Evolutionary conservation across 2,113 vertebrate genomes (phyloP), one percentile per base, ranked within the genome.

Genomic region (Tenebrosternarchus preto): DNA sequence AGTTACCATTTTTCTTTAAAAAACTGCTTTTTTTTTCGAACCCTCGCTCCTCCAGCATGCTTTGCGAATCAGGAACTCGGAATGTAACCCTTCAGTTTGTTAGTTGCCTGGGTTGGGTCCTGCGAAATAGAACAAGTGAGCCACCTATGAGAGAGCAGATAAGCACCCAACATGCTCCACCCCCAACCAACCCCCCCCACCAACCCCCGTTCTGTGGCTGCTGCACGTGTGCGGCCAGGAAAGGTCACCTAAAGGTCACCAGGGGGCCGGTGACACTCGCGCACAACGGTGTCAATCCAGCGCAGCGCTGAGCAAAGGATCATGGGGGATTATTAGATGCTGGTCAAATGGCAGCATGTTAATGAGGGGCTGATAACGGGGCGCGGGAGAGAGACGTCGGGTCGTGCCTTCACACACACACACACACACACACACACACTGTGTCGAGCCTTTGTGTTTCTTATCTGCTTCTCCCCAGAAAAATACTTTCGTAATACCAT

Each of bases 211-310:
- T n/a, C 82, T 63, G 84, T 85, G 70, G 85, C 85, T 81, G 88
- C 61, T 59, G 53, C 82, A 82, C 83, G 77, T 88, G 85, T 88
- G 85, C 86, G 90, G 86, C 87, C 55, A 43, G 31, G 69, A 90
- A 92, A 92, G 90, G 91, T 91, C 89, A 91, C 27, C 60, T 53
- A 90, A 91, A 91, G 90, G 91, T 90, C 88, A 86, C 63, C 77
- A 78, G 89, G 90, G 6, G 87, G 88, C 87, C 88, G 85, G 83
- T 57, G 66, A 74, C 81, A 25, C 72, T 86, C 86, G 46, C 83
- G 50, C 82, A 76, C 24, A 77, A 83, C 76, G 81, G 83, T 81
- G 86, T 88, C 79, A 24, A 46, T 83, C 73, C 80, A 53, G 63
- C 22, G 20, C 80, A 79, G 24, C 71, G 85, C 85, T 82, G 77